A percentile compares a stretch with the other conserved stretches of the same genome.
phyloP scores from a whole-genome alignment of 1,140 invertebrate genomes.

The Ooceraea biroi region DNA sequence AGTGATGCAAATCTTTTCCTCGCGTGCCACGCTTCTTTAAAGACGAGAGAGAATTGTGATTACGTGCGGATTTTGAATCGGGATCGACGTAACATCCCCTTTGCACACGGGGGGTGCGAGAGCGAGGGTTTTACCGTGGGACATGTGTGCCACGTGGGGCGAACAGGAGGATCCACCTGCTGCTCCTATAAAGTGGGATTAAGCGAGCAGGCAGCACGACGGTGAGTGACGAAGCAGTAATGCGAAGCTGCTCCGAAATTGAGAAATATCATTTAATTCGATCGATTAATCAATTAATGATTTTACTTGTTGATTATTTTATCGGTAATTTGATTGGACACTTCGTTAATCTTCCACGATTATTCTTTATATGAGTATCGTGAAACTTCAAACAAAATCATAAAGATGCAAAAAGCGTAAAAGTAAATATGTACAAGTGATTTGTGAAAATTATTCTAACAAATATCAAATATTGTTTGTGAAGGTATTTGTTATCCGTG shows the following conservation, averaged over 20 bases:
- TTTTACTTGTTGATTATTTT: too few relatives aligned
- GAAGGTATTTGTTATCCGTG: too few relatives aligned
- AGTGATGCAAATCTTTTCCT: slow-evolving; percentile 5
- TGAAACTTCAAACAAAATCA: neutral
- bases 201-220: slow-evolving; percentile 60
- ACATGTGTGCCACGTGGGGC: slow-evolving; percentile 71
- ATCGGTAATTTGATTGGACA: neutral
- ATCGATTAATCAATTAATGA: neutral
- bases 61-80: slow-evolving; percentile 2
- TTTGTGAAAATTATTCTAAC: too few relatives aligned
- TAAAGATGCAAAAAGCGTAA: too few relatives aligned
- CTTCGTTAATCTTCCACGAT: neutral
- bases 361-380: neutral
- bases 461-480: too few relatives aligned
- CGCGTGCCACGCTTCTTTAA: too few relatives aligned
- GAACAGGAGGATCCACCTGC: slow-evolving; percentile 64
- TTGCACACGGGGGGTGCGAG: slow-evolving; percentile 4
- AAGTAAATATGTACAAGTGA: too few relatives aligned
- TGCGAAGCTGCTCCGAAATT: slow-evolving; percentile 1
- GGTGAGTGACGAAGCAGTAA: slow-evolving; percentile 44
- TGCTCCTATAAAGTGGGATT: slow-evolving; percentile 64
- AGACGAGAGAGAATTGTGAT: neutral
- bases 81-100: neutral
- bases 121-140: slow-evolving; percentile 27
- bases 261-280: neutral